A percentile compares a stretch with the other conserved stretches of the same genome.
These are phyloP conservation scores for Ginglymostoma cirratum DNA, from an alignment of 2,113 vertebrate genomes.

Conservation along the genomic window DNA sequence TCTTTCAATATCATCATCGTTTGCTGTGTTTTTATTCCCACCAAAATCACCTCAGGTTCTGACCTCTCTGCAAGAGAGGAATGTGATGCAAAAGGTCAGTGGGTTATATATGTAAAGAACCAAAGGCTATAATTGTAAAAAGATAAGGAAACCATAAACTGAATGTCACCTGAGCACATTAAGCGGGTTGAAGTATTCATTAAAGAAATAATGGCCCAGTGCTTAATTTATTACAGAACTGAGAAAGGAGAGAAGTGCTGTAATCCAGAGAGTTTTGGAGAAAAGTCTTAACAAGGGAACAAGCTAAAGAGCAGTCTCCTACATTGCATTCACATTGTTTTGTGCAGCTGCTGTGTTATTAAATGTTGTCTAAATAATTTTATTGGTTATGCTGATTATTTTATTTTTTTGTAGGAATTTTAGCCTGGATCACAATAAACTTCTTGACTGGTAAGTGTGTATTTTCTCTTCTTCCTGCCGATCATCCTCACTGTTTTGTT, in stretches of 20 bases:
- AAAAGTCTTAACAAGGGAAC: background rate
- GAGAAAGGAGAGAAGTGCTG: background rate
- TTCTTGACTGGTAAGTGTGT: slow-evolving; percentile 82
- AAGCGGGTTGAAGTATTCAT: background rate
- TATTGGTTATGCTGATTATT: background rate
- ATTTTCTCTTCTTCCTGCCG: background rate
- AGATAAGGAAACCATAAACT: background rate
- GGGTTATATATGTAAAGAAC: background rate
- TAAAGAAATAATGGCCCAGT: background rate
- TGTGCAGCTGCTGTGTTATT: background rate
- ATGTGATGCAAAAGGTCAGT: background rate
- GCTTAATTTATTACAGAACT: background rate
- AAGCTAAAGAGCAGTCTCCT: background rate
- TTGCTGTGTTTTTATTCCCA: background rate
- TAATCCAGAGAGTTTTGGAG: background rate
- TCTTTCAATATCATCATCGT: background rate
- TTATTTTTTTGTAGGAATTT: slow-evolving; percentile 68
- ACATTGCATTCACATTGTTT: background rate
- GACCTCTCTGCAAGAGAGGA: background rate
- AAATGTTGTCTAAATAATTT: background rate
- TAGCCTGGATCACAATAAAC: slow-evolving; percentile 97
- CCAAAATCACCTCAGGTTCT: background rate
- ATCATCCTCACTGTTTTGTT: background rate
- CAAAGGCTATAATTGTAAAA: background rate
- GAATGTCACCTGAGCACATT: background rate